Evolutionary conservation across 2,113 vertebrate genomes (phyloP), one percentile per base, ranked within the genome.

Genomic region (Stomatorhinus ivindoensis): DNA sequence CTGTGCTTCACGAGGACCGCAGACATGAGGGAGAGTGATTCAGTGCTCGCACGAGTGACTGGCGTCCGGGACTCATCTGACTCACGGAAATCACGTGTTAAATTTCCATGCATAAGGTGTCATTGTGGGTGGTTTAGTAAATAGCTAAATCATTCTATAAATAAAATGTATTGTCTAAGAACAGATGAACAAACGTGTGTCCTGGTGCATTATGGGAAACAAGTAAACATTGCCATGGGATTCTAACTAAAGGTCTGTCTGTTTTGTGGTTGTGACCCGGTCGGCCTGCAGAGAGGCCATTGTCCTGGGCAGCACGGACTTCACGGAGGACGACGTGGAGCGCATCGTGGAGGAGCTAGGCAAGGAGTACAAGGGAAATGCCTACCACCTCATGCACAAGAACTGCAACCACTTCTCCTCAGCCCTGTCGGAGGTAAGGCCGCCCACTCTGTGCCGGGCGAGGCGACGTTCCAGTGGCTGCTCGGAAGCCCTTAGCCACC

Each of bases 321-420:
- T 99, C 91, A 97, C 97, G 88, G 98, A 99, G 93, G 98, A 99
- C 89, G 98, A 99, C 53, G 94, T 99, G 94, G 98, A 99, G 94
- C 97, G 97, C 90, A 99, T 99, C 86, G 96, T 99, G 89, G 98
- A 99, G 95, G 98, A 99, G 92, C 96, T 99, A 95, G 98, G 98
- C 90, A 99, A 99, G 92, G 98, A 99, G 92, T 99, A 98, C 94
- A 99, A 97, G 95, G 98, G 98, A 91, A 99, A 99, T 65, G 97
- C 98, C 89, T 99, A 99, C 93, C 98, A 99, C 92, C 97, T 99
- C 93, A 99, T 99, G 98, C 98, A 99, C 97, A 99, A 99, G 96
- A 99, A 99, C 96, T 99, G 98, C 95, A 99, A 99, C 95, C 98
- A 99, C 93, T 99, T 99, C 93, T 99, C 98, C 94, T 99, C 98